Percentiles rank a stretch among this genome's conserved stretches.
Conservation (phyloP, 1,140 invertebrate species). For the Rhopalosiphum padi region DNA sequence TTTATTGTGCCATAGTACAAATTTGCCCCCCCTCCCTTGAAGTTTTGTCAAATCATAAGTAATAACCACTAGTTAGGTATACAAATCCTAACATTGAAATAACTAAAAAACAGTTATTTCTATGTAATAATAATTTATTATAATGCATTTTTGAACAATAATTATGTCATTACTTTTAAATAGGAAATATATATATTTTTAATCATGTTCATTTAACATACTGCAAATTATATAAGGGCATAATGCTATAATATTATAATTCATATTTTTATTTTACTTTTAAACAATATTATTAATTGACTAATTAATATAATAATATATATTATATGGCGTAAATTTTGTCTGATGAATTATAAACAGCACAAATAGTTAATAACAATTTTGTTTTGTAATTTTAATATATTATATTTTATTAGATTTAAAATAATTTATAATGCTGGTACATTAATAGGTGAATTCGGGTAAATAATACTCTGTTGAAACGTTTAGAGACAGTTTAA, state of each 20-base stretch:
- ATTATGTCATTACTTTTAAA: no score
- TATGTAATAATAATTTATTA: no score
- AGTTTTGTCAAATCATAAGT: no score
- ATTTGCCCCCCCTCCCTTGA: no score
- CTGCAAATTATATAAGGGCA: not conserved
- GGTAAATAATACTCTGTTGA: not conserved
- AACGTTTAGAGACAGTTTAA: not conserved
- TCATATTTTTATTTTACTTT: not conserved
- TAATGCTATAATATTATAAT: not conserved
- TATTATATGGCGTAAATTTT: not conserved
- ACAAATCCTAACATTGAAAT: no score
- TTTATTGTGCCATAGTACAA: no score
- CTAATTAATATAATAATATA: not conserved
- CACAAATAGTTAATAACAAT: not conserved
- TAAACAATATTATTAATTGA: not conserved
- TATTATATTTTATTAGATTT: not conserved
- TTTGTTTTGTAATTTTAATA: not conserved
- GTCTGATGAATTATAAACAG: not conserved
- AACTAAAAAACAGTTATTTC: no score
- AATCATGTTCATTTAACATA: not conserved
- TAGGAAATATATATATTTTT: not conserved
- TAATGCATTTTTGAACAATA: no score
- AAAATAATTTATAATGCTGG: not conserved
- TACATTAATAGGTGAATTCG: not conserved
- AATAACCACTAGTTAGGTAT: no score